Percentiles rank a stretch among this genome's conserved stretches.
phyloP scores from a whole-genome alignment of 37 sponge, comb jelly and placozoan species.

The Aplysina aerophoba region DNA sequence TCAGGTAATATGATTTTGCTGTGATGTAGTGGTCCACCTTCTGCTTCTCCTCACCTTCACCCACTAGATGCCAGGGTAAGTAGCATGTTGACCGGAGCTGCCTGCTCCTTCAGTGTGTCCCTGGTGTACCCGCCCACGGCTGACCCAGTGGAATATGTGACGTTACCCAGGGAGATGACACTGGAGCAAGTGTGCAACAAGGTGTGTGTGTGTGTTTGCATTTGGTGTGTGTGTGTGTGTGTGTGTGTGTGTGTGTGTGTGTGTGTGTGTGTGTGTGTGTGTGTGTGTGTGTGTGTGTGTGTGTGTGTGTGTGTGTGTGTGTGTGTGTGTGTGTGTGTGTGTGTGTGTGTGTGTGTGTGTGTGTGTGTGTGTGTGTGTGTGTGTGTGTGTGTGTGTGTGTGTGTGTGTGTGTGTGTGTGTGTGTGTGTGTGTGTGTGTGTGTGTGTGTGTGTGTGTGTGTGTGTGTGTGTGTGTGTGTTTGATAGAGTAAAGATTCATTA shows the following conservation, averaged over 20 bases:
- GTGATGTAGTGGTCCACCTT: too few species aligned
- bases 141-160: conserved; percentile 17
- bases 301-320: conserved; percentile 53
- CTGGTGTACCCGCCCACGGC: conserved; percentile 1
- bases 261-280: conserved; percentile 10
- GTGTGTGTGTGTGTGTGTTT: too few species aligned
- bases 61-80: too few species aligned
- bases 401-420: conserved; percentile 51
- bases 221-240: background rate
- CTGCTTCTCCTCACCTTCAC: too few species aligned
- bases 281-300: conserved; percentile 48
- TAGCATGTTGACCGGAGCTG: too few species aligned
- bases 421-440: conserved; percentile 36
- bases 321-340: conserved; percentile 55
- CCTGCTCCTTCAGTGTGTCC: background rate
- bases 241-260: background rate
- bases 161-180: background rate
- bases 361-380: conserved; percentile 51
- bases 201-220: conserved; percentile 31
- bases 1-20: too few species aligned
- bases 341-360: conserved; percentile 57
- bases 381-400: conserved; percentile 48
- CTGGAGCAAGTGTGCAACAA: conserved; percentile 32
- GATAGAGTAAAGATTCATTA: too few species aligned
- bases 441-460: conserved; percentile 23